A percentile compares a stretch with the other conserved stretches of the same genome.
Evolutionary conservation across 37 sponge, comb jelly and placozoan genomes (phyloP).

Genomic region (Cladorhizidae sp.): DNA sequence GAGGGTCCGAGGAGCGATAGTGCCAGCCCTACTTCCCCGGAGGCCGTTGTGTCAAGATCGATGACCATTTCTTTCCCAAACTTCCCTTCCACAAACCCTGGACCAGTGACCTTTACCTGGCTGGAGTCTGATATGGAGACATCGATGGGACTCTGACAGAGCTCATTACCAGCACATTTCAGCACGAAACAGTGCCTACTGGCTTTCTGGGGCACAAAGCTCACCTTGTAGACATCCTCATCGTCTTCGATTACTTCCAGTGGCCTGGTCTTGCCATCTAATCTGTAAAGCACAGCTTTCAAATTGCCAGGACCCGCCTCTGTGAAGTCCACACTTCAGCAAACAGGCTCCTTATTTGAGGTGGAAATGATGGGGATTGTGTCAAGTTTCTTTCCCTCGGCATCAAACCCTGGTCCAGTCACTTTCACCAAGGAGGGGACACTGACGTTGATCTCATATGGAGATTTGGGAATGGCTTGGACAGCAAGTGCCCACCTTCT

Average conservation of each 20-base stretch:
- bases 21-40: slow-evolving; percentile 80
- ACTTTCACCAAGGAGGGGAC: slow-evolving; percentile 75
- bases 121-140: slow-evolving; percentile 61
- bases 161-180: slow-evolving; percentile 60
- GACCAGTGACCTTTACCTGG: slow-evolving; percentile 65
- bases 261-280: slow-evolving; percentile 44
- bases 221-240: slow-evolving; percentile 43
- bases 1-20: slow-evolving; percentile 67
- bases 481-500: slow-evolving; percentile 79
- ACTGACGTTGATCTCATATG: slow-evolving; percentile 67
- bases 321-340: slow-evolving; percentile 53
- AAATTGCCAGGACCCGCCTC: slow-evolving; percentile 79
- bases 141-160: slow-evolving; percentile 50
- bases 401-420: slow-evolving; percentile 69
- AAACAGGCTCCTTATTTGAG: slow-evolving; percentile 38
- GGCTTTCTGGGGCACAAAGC: slow-evolving; percentile 54
- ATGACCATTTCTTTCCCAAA: slow-evolving; percentile 50
- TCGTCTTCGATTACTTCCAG: slow-evolving; percentile 28
- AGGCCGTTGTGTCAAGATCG: slow-evolving; percentile 69
- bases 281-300: slow-evolving; percentile 52
- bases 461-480: slow-evolving; percentile 68
- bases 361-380: slow-evolving; percentile 25
- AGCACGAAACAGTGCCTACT: slow-evolving; percentile 57
- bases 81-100: slow-evolving; percentile 53
- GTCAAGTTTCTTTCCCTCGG: slow-evolving; percentile 36